Evolutionary conservation across 2,797 vertebrate species (phyloP).

Genomic region (Esox masquinongy): DNA sequence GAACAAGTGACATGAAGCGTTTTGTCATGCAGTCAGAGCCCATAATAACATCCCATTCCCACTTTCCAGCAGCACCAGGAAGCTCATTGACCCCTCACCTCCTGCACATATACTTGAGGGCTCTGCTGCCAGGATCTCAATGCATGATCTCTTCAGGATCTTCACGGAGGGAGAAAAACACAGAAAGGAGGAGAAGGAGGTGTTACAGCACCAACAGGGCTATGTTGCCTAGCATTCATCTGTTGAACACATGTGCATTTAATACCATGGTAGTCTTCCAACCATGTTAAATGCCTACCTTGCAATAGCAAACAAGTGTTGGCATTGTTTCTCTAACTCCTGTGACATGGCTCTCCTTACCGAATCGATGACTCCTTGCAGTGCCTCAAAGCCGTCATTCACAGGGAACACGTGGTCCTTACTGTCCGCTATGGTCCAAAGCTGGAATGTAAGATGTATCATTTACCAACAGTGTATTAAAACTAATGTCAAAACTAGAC

Average conservation of each 20-base stretch:
- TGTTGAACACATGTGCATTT: background rate
- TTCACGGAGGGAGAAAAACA: slow-evolving; percentile 46
- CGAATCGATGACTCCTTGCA: slow-evolving; percentile 94
- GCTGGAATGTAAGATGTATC: slow-evolving; percentile 63
- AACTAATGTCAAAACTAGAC: background rate
- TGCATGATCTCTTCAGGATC: slow-evolving; percentile 97
- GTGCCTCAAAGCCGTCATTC: slow-evolving; percentile 92
- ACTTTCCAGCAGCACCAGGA: background rate
- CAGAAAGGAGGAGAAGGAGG: slow-evolving; percentile 4
- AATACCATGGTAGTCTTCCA: background rate
- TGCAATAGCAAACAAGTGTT: background rate
- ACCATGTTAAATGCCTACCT: background rate
- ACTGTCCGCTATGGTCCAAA: slow-evolving; percentile 95
- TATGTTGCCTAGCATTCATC: background rate
- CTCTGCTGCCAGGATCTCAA: slow-evolving; percentile 94
- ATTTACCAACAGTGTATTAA: background rate
- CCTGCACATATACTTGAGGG: slow-evolving; percentile 96
- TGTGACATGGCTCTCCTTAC: slow-evolving; percentile 65
- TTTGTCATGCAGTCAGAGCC: background rate
- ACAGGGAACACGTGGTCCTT: slow-evolving; percentile 96
- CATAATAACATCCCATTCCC: background rate
- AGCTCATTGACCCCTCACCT: slow-evolving; percentile 71
- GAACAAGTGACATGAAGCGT: background rate
- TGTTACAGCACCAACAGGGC: background rate
- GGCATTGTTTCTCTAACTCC: background rate